phyloP scores from a whole-genome alignment of 2,113 vertebrate species.

The Cervus canadensis region DNA sequence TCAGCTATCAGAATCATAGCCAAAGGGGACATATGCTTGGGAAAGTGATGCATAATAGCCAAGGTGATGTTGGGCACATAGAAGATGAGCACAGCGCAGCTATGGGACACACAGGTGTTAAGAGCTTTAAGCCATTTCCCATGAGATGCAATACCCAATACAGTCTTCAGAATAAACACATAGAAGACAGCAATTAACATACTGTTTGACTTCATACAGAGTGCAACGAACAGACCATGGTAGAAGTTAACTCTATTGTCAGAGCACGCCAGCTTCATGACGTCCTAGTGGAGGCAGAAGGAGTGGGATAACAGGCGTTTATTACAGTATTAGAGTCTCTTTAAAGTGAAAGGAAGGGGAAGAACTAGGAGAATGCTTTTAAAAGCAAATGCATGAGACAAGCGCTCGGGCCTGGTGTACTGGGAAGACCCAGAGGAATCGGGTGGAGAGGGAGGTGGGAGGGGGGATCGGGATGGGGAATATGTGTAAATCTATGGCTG shows the following conservation, averaged over 20 bases:
- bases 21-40: background rate
- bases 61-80: constrained; percentile 36
- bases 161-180: constrained; percentile 30
- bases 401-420: too few relatives aligned
- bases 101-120: constrained; percentile 31
- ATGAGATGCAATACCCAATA: background rate
- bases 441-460: too few relatives aligned
- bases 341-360: constrained; percentile 48
- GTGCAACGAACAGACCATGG: constrained; percentile 8
- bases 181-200: constrained; percentile 41
- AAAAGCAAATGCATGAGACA: background rate
- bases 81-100: constrained; percentile 22
- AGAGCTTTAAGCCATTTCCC: constrained; percentile 22
- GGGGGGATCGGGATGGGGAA: too few relatives aligned
- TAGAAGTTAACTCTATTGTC: constrained; percentile 40
- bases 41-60: background rate
- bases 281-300: constrained; percentile 31
- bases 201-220: constrained; percentile 13
- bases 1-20: constrained; percentile 35
- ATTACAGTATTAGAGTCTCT: constrained; percentile 33
- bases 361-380: constrained; percentile 36
- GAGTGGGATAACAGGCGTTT: background rate
- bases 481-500: too few relatives aligned
- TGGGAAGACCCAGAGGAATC: too few relatives aligned
- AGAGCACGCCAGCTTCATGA: constrained; percentile 39